phyloP scores from a whole-genome alignment of 2,797 vertebrate genomes.

The Phataginus tricuspis region DNA sequence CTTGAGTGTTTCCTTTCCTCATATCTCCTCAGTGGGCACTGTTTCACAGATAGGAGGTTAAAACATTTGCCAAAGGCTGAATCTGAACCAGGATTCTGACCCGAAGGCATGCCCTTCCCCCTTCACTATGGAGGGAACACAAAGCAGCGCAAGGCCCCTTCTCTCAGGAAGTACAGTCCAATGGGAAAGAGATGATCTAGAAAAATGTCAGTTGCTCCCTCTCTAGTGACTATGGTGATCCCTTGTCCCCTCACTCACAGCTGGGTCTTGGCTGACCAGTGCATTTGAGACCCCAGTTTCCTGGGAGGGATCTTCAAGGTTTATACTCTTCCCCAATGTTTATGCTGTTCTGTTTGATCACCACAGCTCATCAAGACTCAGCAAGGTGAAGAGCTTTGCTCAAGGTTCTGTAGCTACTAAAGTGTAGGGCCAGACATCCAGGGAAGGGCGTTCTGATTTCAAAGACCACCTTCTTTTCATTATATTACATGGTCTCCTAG shows the following conservation, averaged over 20 bases:
- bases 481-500: neutral
- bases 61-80: neutral
- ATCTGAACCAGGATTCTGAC: neutral
- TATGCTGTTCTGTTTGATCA: neutral
- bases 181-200: neutral
- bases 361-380: neutral
- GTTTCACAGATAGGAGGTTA: neutral
- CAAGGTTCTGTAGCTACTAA: neutral
- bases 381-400: neutral
- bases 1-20: neutral
- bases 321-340: neutral
- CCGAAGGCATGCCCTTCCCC: neutral
- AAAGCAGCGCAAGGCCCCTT: neutral
- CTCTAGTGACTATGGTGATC: neutral
- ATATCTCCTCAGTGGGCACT: neutral
- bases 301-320: neutral
- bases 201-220: neutral
- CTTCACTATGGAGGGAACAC: neutral
- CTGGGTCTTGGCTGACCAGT: neutral
- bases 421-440: neutral
- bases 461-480: neutral
- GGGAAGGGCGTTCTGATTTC: neutral
- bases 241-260: neutral
- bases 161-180: neutral
- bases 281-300: neutral